These are phyloP conservation scores for Chalcis sispes DNA, from an alignment of 2,888 invertebrate genomes.

Conservation along the genomic window DNA sequence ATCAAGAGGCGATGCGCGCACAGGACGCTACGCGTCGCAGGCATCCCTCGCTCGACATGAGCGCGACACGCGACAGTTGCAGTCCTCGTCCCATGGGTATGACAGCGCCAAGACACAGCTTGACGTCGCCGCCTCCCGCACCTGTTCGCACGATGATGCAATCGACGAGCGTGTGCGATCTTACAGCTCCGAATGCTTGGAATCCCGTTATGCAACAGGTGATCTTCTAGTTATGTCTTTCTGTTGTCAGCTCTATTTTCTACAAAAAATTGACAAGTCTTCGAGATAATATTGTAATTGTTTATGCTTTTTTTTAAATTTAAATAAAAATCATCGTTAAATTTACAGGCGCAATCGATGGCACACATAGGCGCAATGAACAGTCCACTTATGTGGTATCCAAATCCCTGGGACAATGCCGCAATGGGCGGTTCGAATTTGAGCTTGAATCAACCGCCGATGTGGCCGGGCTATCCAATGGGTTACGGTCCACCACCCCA, in stretches of 20 bases:
- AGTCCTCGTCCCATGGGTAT: constrained; percentile 66
- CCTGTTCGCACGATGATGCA: constrained; percentile 68
- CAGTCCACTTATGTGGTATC: constrained; percentile 77
- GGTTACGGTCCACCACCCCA: constrained; percentile 56
- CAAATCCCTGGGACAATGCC: constrained; percentile 59
- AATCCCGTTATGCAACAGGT: constrained; percentile 80
- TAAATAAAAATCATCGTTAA: no score
- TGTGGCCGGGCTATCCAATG: constrained; percentile 68
- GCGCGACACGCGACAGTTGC: constrained; percentile 61
- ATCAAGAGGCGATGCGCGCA: constrained; percentile 79
- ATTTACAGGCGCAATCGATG: constrained; percentile 82
- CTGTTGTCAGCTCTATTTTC: neutral
- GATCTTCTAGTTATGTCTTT: no score
- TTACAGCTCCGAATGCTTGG: constrained; percentile 70
- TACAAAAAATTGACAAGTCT: no score
- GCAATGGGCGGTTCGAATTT: constrained; percentile 70
- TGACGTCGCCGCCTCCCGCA: constrained; percentile 58
- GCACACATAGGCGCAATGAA: constrained; percentile 78
- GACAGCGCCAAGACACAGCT: constrained; percentile 62
- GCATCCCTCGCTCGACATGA: constrained; percentile 61
- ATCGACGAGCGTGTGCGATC: constrained; percentile 73
- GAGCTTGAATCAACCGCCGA: constrained; percentile 72
- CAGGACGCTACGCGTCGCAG: constrained; percentile 77
- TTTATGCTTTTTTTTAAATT: no score
- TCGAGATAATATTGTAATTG: no score